A percentile compares a stretch with the other conserved stretches of the same genome.
These are phyloP conservation scores for Oryzias dopingdopingensis DNA, from an alignment of 2,797 vertebrate genomes.

Conservation along the genomic window DNA sequence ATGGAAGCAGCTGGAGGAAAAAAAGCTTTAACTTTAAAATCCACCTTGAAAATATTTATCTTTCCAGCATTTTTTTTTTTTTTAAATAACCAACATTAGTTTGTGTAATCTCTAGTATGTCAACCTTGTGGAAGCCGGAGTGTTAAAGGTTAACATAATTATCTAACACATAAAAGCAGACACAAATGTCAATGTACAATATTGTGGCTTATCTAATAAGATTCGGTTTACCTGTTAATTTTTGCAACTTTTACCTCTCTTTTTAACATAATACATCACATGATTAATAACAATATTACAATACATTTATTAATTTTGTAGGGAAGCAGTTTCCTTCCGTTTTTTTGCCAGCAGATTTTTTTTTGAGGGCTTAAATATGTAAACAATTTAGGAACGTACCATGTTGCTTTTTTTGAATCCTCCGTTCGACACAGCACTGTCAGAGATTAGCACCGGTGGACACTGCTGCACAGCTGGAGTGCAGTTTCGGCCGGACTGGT, in stretches of 20 bases:
- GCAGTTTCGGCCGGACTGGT: conserved; percentile 9
- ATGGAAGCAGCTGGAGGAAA: background rate
- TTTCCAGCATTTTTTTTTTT: background rate
- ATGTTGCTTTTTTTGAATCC: background rate
- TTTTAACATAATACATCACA: too few species aligned
- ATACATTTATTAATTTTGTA: too few species aligned
- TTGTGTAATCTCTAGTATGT: background rate
- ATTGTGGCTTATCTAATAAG: background rate
- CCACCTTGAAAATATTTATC: background rate
- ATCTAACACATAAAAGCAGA: background rate
- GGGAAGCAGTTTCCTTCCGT: too few species aligned
- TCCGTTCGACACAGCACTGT: background rate
- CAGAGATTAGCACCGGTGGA: conserved; percentile 12
- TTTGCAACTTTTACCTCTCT: background rate
- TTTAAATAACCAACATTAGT: background rate
- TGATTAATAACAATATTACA: too few species aligned
- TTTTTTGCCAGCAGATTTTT: too few species aligned
- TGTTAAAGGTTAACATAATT: background rate
- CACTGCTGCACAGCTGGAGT: conserved; percentile 6
- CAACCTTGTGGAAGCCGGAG: too few species aligned
- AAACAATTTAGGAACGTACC: too few species aligned
- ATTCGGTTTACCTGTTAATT: background rate
- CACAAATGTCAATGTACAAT: background rate
- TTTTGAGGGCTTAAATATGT: too few species aligned
- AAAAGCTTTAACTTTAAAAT: background rate